Evolutionary conservation across 2,888 invertebrate species (phyloP).

Genomic region (Hermaeophaga mercurialis): DNA sequence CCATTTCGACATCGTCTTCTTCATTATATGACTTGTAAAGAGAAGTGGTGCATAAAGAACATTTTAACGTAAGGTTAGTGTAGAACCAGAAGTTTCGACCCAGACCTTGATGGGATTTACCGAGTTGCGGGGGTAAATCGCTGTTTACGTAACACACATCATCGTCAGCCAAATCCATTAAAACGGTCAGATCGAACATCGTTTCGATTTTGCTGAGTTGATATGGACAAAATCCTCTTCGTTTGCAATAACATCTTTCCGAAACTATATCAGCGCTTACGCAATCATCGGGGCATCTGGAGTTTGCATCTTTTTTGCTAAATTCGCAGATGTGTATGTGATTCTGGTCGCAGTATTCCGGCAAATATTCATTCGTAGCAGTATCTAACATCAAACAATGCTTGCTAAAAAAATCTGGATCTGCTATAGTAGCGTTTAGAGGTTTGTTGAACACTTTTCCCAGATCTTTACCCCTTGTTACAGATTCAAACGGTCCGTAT

Average conservation of each 20-base stretch:
- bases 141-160: slow-evolving; percentile 36
- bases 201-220: slow-evolving; percentile 24
- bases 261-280: slow-evolving; percentile 36
- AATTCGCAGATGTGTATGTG: slow-evolving; percentile 34
- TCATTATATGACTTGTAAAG: background rate
- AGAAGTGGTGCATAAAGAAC: slow-evolving; percentile 38
- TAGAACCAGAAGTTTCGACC: slow-evolving; percentile 31
- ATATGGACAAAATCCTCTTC: slow-evolving; percentile 1
- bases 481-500: slow-evolving; percentile 42
- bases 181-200: slow-evolving; percentile 30
- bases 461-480: slow-evolving; percentile 37
- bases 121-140: background rate
- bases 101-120: slow-evolving; percentile 20
- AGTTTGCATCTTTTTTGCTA: slow-evolving; percentile 25
- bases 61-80: slow-evolving; percentile 26
- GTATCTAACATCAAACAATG: slow-evolving; percentile 34
- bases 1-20: slow-evolving; percentile 33
- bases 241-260: slow-evolving; percentile 41
- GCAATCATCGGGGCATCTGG: slow-evolving; percentile 40
- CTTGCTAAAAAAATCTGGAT: slow-evolving; percentile 37
- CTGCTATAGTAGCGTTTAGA: slow-evolving; percentile 10
- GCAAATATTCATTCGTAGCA: slow-evolving; percentile 20
- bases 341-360: slow-evolving; percentile 33
- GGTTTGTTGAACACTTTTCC: slow-evolving; percentile 32
- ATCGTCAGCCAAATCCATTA: slow-evolving; percentile 32